Conservation (phyloP, 2,888 invertebrate species). For the Cheilosia grossa region DNA sequence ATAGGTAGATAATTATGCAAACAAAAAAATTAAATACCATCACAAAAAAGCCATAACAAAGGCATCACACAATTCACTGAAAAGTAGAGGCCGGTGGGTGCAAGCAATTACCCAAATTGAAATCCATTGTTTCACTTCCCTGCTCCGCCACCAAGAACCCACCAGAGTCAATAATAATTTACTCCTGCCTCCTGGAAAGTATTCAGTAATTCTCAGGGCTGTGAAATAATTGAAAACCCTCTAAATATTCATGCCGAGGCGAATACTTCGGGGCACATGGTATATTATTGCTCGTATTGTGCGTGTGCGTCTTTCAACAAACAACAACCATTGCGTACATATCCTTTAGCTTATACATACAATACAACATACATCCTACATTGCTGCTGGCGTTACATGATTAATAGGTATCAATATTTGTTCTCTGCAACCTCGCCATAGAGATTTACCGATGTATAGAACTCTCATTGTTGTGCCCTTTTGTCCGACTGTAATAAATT, state of each 20-base stretch:
- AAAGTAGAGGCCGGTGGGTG: background rate
- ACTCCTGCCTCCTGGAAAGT: conserved; percentile 21
- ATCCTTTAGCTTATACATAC: conserved; percentile 53
- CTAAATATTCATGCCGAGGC: conserved; percentile 62
- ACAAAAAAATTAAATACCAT: background rate
- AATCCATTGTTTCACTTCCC: conserved; percentile 62
- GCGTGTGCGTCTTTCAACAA: background rate
- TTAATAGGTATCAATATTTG: conserved; percentile 72
- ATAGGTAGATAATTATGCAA: no score
- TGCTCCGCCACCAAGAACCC: conserved; percentile 8
- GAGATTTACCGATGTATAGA: conserved; percentile 15
- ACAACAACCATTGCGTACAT: conserved; percentile 34
- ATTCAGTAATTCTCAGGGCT: conserved; percentile 61
- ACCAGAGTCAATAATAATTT: conserved; percentile 58
- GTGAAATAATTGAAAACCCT: conserved; percentile 69
- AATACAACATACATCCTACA: conserved; percentile 20
- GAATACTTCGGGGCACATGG: background rate
- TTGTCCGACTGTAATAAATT: conserved; percentile 68
- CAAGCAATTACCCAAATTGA: conserved; percentile 46
- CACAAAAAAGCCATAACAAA: conserved; percentile 10
- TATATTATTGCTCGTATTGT: background rate
- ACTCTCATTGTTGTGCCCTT: conserved; percentile 59
- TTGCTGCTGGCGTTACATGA: conserved; percentile 64
- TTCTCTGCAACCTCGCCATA: conserved; percentile 17
- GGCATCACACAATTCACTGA: background rate